phyloP scores from a whole-genome alignment of 2,888 invertebrate genomes.

The Meandrusa payeni region DNA sequence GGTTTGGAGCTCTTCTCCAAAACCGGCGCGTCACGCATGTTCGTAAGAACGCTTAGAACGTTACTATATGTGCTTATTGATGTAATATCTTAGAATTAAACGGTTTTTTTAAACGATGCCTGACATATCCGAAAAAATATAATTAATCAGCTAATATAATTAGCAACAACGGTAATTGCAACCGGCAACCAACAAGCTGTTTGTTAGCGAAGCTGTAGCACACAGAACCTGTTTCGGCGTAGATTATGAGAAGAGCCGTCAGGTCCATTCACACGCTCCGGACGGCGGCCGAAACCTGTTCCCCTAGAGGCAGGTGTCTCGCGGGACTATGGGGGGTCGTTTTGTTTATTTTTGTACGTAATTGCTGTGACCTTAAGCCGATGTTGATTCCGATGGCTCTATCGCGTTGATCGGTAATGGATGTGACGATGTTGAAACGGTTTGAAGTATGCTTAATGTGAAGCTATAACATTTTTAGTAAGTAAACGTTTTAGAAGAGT shows the following conservation, averaged over 20 bases:
- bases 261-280: conserved; percentile 65
- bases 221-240: conserved; percentile 54
- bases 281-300: conserved; percentile 57
- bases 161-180: conserved; percentile 24
- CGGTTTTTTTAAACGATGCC: not conserved
- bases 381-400: conserved; percentile 30
- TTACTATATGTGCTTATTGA: no score
- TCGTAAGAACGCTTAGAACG: no score
- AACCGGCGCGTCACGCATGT: no score
- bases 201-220: conserved; percentile 19
- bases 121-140: not conserved
- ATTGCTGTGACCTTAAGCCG: conserved; percentile 44
- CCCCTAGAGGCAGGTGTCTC: conserved; percentile 63
- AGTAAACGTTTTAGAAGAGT: no score
- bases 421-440: no score
- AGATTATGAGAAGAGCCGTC: conserved; percentile 58
- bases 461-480: no score
- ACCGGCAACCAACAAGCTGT: not conserved
- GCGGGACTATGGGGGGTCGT: conserved; percentile 29
- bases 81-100: no score
- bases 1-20: no score
- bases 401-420: not conserved
- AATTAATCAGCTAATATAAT: conserved; percentile 11
- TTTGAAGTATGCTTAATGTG: no score
- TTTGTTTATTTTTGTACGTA: conserved; percentile 40